Conservation (phyloP, 2,888 invertebrate species). For the Iselma pallidipennis region DNA sequence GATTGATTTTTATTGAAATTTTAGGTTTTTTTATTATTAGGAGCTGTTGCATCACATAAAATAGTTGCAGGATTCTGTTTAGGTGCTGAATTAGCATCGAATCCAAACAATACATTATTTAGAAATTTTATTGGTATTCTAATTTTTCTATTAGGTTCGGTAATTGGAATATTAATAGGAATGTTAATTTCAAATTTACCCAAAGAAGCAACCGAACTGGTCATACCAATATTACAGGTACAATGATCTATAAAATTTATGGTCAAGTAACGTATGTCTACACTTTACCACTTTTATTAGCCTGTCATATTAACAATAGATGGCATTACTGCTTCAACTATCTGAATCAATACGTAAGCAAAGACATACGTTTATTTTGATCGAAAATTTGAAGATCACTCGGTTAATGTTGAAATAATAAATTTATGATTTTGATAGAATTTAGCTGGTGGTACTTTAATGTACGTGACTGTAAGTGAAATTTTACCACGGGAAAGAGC, state of each 20-base stretch:
- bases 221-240: constrained; percentile 68
- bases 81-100: constrained; percentile 68
- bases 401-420: not conserved
- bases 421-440: constrained; percentile 58
- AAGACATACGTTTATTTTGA: too few relatives aligned
- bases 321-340: too few relatives aligned
- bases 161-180: constrained; percentile 69
- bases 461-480: constrained; percentile 79
- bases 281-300: too few relatives aligned
- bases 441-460: constrained; percentile 74
- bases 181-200: constrained; percentile 63
- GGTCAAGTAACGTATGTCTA: not conserved
- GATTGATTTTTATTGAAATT: not conserved
- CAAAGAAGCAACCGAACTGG: constrained; percentile 55
- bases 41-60: constrained; percentile 78
- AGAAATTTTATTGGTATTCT: constrained; percentile 63
- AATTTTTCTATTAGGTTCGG: constrained; percentile 71
- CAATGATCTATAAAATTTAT: not conserved
- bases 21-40: constrained; percentile 52
- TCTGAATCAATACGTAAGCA: too few relatives aligned
- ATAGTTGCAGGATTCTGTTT: constrained; percentile 81
- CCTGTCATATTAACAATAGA: too few relatives aligned
- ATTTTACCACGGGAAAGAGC: constrained; percentile 76
- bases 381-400: too few relatives aligned
- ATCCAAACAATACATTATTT: constrained; percentile 45